phyloP scores from a whole-genome alignment of 1,140 invertebrate genomes.

The Zaprionus nigranus region DNA sequence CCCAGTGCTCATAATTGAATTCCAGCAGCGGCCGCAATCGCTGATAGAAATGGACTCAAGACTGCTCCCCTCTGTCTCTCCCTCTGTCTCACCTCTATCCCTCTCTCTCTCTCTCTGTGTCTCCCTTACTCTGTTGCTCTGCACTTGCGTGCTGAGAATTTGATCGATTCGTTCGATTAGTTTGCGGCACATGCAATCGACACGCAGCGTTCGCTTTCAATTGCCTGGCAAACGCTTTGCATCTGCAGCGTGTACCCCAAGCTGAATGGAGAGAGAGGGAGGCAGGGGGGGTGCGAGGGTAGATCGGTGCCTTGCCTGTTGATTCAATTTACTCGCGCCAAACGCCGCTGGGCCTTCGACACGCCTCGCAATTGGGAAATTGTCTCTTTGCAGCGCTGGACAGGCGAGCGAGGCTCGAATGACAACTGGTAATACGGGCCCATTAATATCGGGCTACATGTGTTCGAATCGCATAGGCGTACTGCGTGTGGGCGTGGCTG shows the following conservation, averaged over 20 bases:
- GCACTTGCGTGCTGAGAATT: conserved; percentile 79
- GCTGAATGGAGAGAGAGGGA: not conserved
- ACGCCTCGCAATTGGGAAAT: conserved; percentile 69
- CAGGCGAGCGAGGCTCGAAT: conserved; percentile 73
- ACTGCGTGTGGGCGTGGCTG: conserved; percentile 22
- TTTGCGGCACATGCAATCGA: conserved; percentile 81
- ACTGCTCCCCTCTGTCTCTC: not conserved
- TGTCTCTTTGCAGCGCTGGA: conserved; percentile 75
- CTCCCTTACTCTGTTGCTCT: conserved; percentile 7
- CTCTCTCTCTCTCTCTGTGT: conserved; percentile 2
- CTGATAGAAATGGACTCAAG: conserved; percentile 27
- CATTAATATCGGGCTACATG: conserved; percentile 68
- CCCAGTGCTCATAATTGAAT: conserved; percentile 81
- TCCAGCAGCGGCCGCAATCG: conserved; percentile 76
- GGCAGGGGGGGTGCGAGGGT: not conserved
- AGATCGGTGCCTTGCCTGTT: conserved; percentile 45
- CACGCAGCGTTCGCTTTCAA: conserved; percentile 80
- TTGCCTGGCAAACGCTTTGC: conserved; percentile 42
- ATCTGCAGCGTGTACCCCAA: conserved; percentile 11
- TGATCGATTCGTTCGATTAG: conserved; percentile 84
- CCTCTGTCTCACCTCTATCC: not conserved
- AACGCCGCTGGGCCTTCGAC: conserved; percentile 33
- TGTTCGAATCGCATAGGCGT: conserved; percentile 16
- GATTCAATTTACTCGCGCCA: conserved; percentile 71
- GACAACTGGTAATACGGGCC: conserved; percentile 78